Percentiles rank a stretch among this genome's conserved stretches.
Conservation (phyloP, 53 echinoderm and acorn worm species). For the Apostichopus leukothele region DNA sequence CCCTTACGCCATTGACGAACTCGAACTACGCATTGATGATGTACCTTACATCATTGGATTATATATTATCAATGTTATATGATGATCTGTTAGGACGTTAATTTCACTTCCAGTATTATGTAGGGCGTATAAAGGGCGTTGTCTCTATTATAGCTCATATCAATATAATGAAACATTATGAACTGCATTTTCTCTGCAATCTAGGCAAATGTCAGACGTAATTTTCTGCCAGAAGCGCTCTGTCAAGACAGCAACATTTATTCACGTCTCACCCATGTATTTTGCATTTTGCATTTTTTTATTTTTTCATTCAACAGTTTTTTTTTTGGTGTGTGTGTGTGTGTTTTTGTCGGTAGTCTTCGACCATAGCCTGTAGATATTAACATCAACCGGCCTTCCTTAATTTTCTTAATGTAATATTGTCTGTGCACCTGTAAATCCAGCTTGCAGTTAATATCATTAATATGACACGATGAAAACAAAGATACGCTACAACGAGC, state of each 20-base stretch:
- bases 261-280: neutral
- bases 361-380: conserved; percentile 7
- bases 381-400: neutral
- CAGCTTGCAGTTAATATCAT: conserved; percentile 1
- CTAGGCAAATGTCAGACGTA: neutral
- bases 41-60: too few species aligned
- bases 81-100: too few species aligned
- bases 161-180: too few species aligned
- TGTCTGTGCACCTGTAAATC: neutral
- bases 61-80: too few species aligned
- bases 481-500: neutral
- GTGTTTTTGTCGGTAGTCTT: neutral
- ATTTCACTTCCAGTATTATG: too few species aligned
- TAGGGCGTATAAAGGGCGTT: too few species aligned
- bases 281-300: neutral
- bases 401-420: neutral
- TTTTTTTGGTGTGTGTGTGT: too few species aligned
- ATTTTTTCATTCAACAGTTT: neutral
- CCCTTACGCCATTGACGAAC: too few species aligned
- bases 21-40: too few species aligned
- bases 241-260: neutral
- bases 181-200: neutral
- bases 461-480: neutral
- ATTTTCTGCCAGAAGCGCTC: neutral
- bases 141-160: too few species aligned